Base-by-base conservation (phyloP, 2,888 invertebrate species). In the Apomyelois bistriatella region DNA sequence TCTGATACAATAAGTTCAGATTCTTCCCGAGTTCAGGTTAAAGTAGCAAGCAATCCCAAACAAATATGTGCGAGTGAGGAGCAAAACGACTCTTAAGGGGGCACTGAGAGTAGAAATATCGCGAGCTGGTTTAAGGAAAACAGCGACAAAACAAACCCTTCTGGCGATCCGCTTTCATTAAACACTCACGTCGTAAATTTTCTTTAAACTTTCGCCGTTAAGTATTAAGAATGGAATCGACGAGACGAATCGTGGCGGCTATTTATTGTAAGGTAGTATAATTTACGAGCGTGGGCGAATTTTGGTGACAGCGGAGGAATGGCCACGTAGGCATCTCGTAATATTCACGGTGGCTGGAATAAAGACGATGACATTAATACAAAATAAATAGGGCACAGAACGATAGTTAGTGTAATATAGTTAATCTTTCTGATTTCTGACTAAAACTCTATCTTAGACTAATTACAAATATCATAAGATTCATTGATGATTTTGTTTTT, bases 81-180 rank as follows among this genome's bases (percentile, higher is more conserved):
- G 71, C 71, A 60, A 72, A 80, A 85, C 73, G 73, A 74, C 76
- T 79, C 82, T 78, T 73, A 60, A 65, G 83, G 81, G 85, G 71
- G 75, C 76, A 72, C 76, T 85, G 67, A 76, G 68, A 67, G 75
- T 65, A 69, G 80, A 83, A 78, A 77, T 79, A 82, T 81, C 76
- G 67, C 74, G 60, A 67, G 58, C 60, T 70, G 71, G 72, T 80
- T 78, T 68, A 74, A 74, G 72, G 75, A 74, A 74, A 76, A 75
- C 64, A 68, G 65, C 62, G 70, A 74, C 68, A 75, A 75, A 53
- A 56, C 38, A 42, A 73, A 66, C 67, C 66, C 66, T 67, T 70
- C 51, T 55, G 56, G 62, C 62, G 65, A 62, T 60, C 66, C 60
- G 60, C 62, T 64, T 64, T 57, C 40, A 43, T 48, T 51, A 38